These are phyloP conservation scores for Dascyllus trimaculatus DNA, from an alignment of 2,113 vertebrate genomes.

Conservation along the genomic window DNA sequence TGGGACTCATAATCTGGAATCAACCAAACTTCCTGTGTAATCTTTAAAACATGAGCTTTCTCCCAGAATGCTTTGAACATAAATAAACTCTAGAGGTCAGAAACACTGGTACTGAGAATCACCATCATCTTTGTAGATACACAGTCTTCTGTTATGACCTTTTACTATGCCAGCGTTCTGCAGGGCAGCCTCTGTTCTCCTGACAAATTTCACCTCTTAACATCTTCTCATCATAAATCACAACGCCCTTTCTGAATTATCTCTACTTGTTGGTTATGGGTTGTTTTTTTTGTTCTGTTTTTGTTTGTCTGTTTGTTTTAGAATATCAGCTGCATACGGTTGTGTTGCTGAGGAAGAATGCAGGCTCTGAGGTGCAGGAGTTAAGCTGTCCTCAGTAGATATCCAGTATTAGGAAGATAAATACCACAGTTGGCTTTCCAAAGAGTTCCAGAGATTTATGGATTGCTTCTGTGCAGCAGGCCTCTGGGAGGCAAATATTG, in stretches of 20 bases:
- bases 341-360: slow-evolving; percentile 46
- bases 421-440: slow-evolving; percentile 63
- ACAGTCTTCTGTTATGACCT: slow-evolving; percentile 38
- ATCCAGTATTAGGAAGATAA: slow-evolving; percentile 68
- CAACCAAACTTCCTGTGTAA: not conserved
- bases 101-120: not conserved
- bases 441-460: slow-evolving; percentile 65
- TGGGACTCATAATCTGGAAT: not conserved
- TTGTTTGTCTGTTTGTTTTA: slow-evolving; percentile 11
- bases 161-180: slow-evolving; percentile 5
- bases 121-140: slow-evolving; percentile 22
- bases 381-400: slow-evolving; percentile 50
- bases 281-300: slow-evolving; percentile 11
- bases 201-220: not conserved
- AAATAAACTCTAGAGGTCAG: slow-evolving; percentile 17
- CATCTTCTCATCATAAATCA: slow-evolving; percentile 28
- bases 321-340: slow-evolving; percentile 26
- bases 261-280: slow-evolving; percentile 3
- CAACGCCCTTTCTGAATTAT: slow-evolving; percentile 37
- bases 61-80: slow-evolving; percentile 1
- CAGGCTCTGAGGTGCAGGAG: slow-evolving; percentile 50
- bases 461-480: slow-evolving; percentile 57
- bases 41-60: slow-evolving; percentile 1
- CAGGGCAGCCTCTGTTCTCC: not conserved
- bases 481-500: slow-evolving; percentile 58